Conservation (phyloP, 1,140 invertebrate species). For the Drosophila pectinifera region DNA sequence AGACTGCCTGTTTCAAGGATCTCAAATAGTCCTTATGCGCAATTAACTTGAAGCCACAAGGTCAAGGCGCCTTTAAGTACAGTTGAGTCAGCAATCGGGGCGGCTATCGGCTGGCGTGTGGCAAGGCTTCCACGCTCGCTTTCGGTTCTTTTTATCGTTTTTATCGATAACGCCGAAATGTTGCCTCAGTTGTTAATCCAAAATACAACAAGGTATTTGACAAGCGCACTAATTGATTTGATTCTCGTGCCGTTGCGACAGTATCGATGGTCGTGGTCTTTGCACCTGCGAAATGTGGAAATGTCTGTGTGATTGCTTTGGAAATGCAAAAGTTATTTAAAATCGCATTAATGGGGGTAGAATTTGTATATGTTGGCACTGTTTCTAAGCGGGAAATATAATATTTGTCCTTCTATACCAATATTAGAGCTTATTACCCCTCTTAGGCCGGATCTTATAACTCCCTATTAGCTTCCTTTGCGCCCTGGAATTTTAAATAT, state of each 20-base stretch:
- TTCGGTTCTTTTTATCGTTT: conserved; percentile 16
- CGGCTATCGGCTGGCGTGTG: conserved; percentile 52
- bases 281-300: background rate
- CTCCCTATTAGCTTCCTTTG: conserved; percentile 20
- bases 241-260: conserved; percentile 61
- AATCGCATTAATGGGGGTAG: background rate
- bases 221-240: conserved; percentile 77
- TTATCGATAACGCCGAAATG: conserved; percentile 52
- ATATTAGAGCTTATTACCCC: background rate
- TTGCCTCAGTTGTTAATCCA: conserved; percentile 68
- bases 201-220: conserved; percentile 75
- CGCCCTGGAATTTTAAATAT: conserved; percentile 9
- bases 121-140: conserved; percentile 30
- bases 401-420: background rate
- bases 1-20: background rate
- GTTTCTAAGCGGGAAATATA: conserved; percentile 7
- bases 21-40: background rate
- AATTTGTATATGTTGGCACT: background rate
- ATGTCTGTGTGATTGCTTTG: background rate
- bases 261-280: conserved; percentile 8
- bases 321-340: background rate
- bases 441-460: background rate
- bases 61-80: conserved; percentile 12
- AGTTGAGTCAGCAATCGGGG: conserved; percentile 6
- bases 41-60: conserved; percentile 14